Evolutionary conservation across 2,888 invertebrate species (phyloP).

Genomic region (Heliconius ismenius): DNA sequence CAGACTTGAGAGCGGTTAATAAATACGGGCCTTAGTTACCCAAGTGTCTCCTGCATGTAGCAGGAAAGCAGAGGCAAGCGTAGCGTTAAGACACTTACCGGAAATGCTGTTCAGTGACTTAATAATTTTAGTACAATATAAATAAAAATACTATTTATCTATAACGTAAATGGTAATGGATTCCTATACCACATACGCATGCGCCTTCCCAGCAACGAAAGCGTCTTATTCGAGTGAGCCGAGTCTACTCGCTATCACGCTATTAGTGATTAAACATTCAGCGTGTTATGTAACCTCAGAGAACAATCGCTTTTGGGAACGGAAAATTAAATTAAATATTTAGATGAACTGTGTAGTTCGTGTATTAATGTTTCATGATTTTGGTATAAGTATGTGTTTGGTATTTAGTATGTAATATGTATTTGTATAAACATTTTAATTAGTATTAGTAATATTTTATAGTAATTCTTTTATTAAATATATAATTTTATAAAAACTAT

Average conservation of each 20-base stretch:
- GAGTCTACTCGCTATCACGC: slow-evolving; percentile 15
- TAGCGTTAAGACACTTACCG: too few relatives aligned
- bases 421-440: too few relatives aligned
- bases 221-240: slow-evolving; percentile 2
- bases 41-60: too few relatives aligned
- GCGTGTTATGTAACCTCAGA: slow-evolving; percentile 22
- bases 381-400: not conserved
- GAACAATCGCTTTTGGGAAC: slow-evolving; percentile 22
- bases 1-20: too few relatives aligned
- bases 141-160: not conserved
- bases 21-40: too few relatives aligned
- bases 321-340: slow-evolving; percentile 21
- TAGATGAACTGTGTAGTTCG: slow-evolving; percentile 6
- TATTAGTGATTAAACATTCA: slow-evolving; percentile 24
- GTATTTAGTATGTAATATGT: not conserved
- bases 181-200: slow-evolving; percentile 11
- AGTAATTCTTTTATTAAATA: not conserved
- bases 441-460: too few relatives aligned
- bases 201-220: slow-evolving; percentile 8
- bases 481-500: too few relatives aligned
- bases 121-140: not conserved
- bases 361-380: not conserved
- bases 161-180: not conserved
- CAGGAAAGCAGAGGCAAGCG: too few relatives aligned
- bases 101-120: too few relatives aligned